phyloP scores from a whole-genome alignment of 2,888 invertebrate genomes.

The Pecten maximus region DNA sequence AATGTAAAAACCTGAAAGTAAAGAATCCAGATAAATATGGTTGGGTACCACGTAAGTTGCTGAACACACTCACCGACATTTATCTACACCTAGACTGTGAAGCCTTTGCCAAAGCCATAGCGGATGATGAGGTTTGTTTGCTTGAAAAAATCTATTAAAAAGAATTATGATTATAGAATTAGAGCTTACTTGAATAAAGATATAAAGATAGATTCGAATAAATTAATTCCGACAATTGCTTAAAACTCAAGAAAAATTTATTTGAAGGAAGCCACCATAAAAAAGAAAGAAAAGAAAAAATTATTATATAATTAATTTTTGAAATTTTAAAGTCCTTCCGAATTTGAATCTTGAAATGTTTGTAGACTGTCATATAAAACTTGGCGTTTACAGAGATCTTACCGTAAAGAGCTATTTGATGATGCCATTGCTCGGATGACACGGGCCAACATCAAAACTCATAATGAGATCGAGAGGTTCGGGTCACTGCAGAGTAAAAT shows the following conservation, averaged over 20 bases:
- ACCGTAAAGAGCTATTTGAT: conserved; percentile 94
- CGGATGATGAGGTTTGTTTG: conserved; percentile 93
- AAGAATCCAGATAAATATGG: conserved; percentile 96
- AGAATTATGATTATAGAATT: too few species aligned
- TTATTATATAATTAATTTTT: too few species aligned
- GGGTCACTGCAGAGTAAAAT: conserved; percentile 82
- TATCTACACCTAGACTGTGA: conserved; percentile 97
- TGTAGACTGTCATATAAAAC: too few species aligned
- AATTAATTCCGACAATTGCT: too few species aligned
- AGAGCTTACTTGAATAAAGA: too few species aligned
- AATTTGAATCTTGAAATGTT: too few species aligned
- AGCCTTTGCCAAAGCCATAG: conserved; percentile 90
- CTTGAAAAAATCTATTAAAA: not conserved
- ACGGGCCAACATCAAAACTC: conserved; percentile 91
- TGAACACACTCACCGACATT: conserved; percentile 96
- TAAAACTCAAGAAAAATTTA: too few species aligned
- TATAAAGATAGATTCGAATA: too few species aligned
- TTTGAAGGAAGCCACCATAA: too few species aligned
- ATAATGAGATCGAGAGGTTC: conserved; percentile 93
- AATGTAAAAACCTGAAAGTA: conserved; percentile 95
- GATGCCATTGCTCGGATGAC: conserved; percentile 93
- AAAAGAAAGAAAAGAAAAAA: too few species aligned
- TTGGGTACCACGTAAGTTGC: conserved; percentile 96
- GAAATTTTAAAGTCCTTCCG: too few species aligned
- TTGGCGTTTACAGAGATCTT: conserved; percentile 90